These are phyloP conservation scores for Temnothorax unifasciatus DNA, from an alignment of 2,888 invertebrate genomes.

Conservation along the genomic window DNA sequence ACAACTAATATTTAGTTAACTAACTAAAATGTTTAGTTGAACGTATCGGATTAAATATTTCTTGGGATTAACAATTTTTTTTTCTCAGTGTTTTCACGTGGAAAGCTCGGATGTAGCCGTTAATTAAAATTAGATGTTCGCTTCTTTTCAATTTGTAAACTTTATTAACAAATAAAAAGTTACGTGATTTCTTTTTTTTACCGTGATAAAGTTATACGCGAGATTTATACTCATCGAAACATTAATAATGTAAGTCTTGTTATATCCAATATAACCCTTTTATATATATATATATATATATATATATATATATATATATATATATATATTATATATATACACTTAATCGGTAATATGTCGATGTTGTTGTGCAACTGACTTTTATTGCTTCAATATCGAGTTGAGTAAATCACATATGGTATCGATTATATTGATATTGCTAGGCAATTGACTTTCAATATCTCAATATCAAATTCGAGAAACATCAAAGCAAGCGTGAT, in stretches of 20 bases:
- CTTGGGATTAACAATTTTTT: no score
- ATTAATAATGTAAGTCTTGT: background rate
- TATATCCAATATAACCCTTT: background rate
- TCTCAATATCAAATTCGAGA: conserved; percentile 13
- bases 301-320: background rate
- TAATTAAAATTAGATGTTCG: conserved; percentile 5
- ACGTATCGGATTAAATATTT: no score
- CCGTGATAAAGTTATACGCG: background rate
- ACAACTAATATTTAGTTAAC: no score
- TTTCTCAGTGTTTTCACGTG: background rate
- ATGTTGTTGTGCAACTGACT: conserved; percentile 25
- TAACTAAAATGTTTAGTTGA: no score
- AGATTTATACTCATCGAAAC: background rate
- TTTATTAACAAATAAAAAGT: conserved; percentile 9
- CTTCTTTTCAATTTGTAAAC: background rate
- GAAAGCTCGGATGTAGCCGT: background rate
- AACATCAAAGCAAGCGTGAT: background rate
- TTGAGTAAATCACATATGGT: background rate
- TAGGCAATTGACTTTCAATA: conserved; percentile 2
- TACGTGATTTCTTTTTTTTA: background rate
- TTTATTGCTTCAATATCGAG: conserved; percentile 1
- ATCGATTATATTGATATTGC: conserved; percentile 12
- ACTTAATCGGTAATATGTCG: conserved; percentile 8
- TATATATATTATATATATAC: background rate
- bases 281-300: background rate